Evolutionary conservation across 1,140 invertebrate genomes (phyloP).

Genomic region (Drosophila sechellia): DNA sequence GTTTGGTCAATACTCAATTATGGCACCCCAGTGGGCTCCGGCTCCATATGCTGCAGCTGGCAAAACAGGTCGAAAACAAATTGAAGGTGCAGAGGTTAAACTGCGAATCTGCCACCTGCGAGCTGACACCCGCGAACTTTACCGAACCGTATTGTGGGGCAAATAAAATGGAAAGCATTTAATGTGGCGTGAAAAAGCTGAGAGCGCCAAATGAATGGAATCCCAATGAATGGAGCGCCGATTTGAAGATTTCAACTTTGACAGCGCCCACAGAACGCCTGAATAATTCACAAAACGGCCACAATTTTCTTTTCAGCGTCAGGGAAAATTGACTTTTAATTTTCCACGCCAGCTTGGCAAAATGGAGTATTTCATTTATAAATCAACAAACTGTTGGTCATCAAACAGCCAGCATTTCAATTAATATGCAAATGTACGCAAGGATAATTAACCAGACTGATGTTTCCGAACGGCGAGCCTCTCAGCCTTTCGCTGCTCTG

Average conservation of each 20-base stretch:
- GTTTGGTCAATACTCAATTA: constrained; percentile 77
- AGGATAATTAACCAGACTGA: constrained; percentile 38
- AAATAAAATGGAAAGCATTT: constrained; percentile 46
- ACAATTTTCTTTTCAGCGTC: constrained; percentile 36
- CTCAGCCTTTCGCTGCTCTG: not conserved
- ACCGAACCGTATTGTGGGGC: constrained; percentile 18
- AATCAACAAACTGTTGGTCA: constrained; percentile 57
- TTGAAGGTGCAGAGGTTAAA: constrained; percentile 51
- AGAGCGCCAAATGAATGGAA: constrained; percentile 46
- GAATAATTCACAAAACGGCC: constrained; percentile 41
- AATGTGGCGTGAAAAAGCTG: constrained; percentile 72
- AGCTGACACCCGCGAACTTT: constrained; percentile 27
- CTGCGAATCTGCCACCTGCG: constrained; percentile 62
- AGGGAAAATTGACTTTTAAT: constrained; percentile 66
- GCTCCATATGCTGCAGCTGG: constrained; percentile 12
- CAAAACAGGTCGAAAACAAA: constrained; percentile 20
- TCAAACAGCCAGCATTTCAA: constrained; percentile 57
- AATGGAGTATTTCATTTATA: constrained; percentile 21
- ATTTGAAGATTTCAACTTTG: constrained; percentile 20
- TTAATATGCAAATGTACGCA: constrained; percentile 66
- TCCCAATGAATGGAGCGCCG: constrained; percentile 24
- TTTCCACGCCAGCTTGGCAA: constrained; percentile 26
- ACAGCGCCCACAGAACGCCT: constrained; percentile 38
- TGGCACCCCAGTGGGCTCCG: constrained; percentile 27
- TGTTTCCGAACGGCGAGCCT: constrained; percentile 11